Conservation (phyloP, 2,113 vertebrate genomes). For the Suricata suricatta region DNA sequence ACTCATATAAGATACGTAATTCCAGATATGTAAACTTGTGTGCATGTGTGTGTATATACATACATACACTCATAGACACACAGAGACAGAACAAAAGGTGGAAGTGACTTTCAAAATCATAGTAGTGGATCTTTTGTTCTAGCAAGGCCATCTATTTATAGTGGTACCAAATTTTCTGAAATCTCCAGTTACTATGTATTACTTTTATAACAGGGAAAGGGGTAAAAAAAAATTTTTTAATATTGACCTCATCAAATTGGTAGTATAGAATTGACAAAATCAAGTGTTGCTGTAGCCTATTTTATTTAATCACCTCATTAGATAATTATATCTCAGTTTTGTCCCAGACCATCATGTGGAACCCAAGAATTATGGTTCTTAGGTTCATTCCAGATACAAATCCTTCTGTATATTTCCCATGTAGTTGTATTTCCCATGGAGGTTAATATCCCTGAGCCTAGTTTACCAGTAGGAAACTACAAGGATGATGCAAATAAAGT, state of each 20-base stretch:
- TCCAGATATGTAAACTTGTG: background rate
- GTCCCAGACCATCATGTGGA: background rate
- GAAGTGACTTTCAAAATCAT: background rate
- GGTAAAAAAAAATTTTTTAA: background rate
- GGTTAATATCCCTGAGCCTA: background rate
- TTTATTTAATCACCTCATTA: background rate
- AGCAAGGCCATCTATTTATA: background rate
- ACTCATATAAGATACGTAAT: conserved; percentile 20
- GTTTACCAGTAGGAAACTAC: background rate
- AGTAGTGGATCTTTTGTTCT: background rate
- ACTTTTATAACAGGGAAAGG: background rate
- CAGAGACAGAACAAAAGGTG: background rate
- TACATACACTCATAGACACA: background rate
- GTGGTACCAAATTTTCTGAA: background rate
- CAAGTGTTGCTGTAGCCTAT: background rate
- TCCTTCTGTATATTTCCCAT: background rate
- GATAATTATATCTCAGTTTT: background rate
- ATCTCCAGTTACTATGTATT: background rate
- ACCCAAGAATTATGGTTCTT: background rate
- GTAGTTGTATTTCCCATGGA: background rate
- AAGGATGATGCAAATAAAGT: background rate
- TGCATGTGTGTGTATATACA: background rate
- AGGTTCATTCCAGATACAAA: background rate
- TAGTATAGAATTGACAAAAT: background rate
- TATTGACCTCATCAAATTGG: background rate